Percentiles rank a stretch among this genome's conserved stretches.
These are phyloP conservation scores for Augochlora pura DNA, from an alignment of 1,140 invertebrate genomes.

Conservation along the genomic window DNA sequence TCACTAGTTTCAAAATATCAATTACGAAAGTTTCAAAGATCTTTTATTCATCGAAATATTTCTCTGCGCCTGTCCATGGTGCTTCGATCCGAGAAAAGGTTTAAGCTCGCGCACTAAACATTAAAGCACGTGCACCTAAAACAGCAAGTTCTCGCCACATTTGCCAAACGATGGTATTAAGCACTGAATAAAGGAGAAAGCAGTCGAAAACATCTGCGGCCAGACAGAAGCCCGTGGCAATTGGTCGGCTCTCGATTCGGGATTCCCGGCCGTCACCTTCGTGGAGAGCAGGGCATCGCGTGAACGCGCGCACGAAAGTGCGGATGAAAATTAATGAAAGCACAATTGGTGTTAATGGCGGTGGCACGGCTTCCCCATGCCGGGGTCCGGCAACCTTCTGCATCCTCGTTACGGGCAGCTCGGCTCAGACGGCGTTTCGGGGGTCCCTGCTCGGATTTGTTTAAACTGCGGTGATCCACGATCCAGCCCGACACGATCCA, in stretches of 20 bases:
- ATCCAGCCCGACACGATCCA: constrained; percentile 36
- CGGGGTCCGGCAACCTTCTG: constrained; percentile 45
- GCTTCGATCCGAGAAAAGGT: too few species aligned
- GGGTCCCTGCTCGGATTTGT: constrained; percentile 37
- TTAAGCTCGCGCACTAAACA: too few species aligned
- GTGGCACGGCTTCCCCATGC: constrained; percentile 41
- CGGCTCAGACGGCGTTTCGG: constrained; percentile 22
- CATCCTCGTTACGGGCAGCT: constrained; percentile 55
- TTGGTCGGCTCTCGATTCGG: constrained; percentile 23
- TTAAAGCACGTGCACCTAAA: too few species aligned
- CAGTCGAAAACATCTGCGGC: too few species aligned
- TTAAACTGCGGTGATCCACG: constrained; percentile 5
- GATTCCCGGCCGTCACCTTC: constrained; percentile 52
- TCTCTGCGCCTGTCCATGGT: too few species aligned
- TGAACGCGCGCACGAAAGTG: constrained; percentile 40
- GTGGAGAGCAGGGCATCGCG: not conserved
- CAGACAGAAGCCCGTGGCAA: too few species aligned
- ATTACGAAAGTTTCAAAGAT: too few species aligned
- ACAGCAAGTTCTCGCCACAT: too few species aligned
- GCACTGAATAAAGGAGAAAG: too few species aligned
- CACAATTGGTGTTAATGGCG: constrained; percentile 65
- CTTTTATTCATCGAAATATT: too few species aligned
- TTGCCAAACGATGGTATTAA: too few species aligned
- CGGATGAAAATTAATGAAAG: constrained; percentile 67
- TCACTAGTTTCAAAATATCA: too few species aligned